These are phyloP conservation scores for Micrasema minimum DNA, from an alignment of 1,140 invertebrate species.

Conservation along the genomic window DNA sequence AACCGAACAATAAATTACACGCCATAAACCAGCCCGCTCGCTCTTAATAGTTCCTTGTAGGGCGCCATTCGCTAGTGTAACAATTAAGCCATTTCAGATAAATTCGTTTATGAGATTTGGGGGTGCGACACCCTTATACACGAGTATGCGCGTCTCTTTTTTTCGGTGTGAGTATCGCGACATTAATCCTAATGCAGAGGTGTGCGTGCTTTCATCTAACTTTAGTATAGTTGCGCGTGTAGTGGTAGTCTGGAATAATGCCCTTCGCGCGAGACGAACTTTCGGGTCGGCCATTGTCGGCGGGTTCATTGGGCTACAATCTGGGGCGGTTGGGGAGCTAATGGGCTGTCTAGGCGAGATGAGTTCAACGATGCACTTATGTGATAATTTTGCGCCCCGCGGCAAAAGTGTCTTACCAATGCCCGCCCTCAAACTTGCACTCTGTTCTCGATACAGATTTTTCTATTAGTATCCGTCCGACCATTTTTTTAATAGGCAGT, in stretches of 20 bases:
- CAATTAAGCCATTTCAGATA: conserved; percentile 30
- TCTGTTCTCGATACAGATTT: not conserved
- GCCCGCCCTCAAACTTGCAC: not conserved
- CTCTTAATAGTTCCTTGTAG: conserved; percentile 17
- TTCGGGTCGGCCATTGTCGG: conserved; percentile 49
- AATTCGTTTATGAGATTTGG: conserved; percentile 36
- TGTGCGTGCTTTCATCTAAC: conserved; percentile 24
- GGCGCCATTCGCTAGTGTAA: conserved; percentile 31
- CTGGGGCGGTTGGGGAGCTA: conserved; percentile 32
- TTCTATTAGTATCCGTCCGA: not conserved
- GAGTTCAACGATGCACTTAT: conserved; percentile 1
- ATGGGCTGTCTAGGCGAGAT: conserved; percentile 19
- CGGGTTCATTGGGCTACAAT: conserved; percentile 50
- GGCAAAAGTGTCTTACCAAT: not conserved
- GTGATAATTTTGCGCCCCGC: not conserved
- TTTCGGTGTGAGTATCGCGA: too few species aligned
- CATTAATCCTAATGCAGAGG: too few species aligned
- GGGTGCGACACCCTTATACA: conserved; percentile 29
- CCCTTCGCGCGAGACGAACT: conserved; percentile 49
- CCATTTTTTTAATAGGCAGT: conserved; percentile 6
- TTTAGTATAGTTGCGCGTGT: conserved; percentile 13
- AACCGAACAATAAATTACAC: not conserved
- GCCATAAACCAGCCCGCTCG: conserved; percentile 9
- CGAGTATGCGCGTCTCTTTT: too few species aligned
- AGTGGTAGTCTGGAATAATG: conserved; percentile 42